A percentile compares a stretch with the other conserved stretches of the same genome.
phyloP scores from a whole-genome alignment of 2,888 invertebrate genomes.

The Hedya salicella region DNA sequence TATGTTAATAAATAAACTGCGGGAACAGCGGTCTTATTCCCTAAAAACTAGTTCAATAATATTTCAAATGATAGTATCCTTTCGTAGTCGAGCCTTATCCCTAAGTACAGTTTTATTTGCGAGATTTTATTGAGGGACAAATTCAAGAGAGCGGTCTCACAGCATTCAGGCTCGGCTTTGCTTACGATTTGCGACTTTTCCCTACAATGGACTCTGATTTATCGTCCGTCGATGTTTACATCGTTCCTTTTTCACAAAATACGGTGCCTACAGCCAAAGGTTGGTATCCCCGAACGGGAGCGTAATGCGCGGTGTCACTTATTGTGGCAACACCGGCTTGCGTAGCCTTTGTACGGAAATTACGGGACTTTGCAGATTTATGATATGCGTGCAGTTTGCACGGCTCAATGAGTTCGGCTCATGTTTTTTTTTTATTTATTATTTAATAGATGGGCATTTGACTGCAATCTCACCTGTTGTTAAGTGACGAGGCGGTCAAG shows the following conservation, averaged over 20 bases:
- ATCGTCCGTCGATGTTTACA: conserved; percentile 44
- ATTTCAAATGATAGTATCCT: conserved; percentile 36
- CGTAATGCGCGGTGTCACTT: conserved; percentile 32
- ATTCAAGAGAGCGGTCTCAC: conserved; percentile 43
- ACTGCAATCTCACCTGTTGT: no score
- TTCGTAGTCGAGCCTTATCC: conserved; percentile 31
- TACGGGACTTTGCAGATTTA: conserved; percentile 32
- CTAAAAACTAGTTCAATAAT: conserved; percentile 18
- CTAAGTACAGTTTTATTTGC: conserved; percentile 44
- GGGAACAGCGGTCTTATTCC: neutral
- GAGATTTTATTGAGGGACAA: conserved; percentile 44
- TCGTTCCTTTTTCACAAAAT: conserved; percentile 39
- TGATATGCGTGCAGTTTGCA: conserved; percentile 18
- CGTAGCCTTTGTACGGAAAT: conserved; percentile 30
- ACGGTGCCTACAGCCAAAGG: conserved; percentile 39
- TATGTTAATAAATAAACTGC: neutral
- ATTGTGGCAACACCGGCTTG: conserved; percentile 31
- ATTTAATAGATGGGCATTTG: no score
- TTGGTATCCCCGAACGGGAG: conserved; percentile 34
- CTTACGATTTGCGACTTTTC: conserved; percentile 44
- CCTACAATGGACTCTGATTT: conserved; percentile 44
- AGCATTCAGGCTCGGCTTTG: conserved; percentile 43
- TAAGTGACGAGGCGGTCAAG: no score
- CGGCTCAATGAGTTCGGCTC: conserved; percentile 2
- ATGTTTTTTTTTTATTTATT: no score